Percentiles rank a stretch among this genome's conserved stretches.
phyloP scores from a whole-genome alignment of 2,888 invertebrate genomes.

The Bhutanitis thaidina region DNA sequence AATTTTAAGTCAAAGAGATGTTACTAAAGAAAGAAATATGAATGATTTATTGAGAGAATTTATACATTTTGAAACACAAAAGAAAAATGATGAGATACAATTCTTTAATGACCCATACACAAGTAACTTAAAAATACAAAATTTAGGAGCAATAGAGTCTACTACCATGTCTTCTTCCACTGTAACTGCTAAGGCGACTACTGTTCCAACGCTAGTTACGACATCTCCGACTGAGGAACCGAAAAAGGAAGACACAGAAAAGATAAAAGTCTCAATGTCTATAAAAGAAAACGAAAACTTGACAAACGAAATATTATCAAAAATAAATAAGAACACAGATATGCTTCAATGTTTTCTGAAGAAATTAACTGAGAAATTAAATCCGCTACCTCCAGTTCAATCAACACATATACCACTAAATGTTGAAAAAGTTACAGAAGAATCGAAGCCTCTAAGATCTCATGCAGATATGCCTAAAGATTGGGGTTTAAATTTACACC shows the following conservation, averaged over 20 bases:
- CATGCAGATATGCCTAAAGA: constrained; percentile 12
- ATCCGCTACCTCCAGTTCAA: constrained; percentile 12
- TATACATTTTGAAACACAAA: constrained; percentile 25
- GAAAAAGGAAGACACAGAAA: constrained; percentile 22
- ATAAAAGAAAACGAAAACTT: constrained; percentile 50
- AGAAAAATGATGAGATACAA: constrained; percentile 28
- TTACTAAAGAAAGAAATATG: constrained; percentile 25
- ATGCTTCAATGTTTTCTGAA: constrained; percentile 46
- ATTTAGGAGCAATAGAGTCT: constrained; percentile 2
- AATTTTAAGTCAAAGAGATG: constrained; percentile 25
- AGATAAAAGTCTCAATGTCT: constrained; percentile 34
- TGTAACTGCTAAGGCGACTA: not conserved
- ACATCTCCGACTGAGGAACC: not conserved
- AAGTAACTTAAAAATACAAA: not conserved
- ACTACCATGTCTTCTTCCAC: not conserved
- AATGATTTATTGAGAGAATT: constrained; percentile 28
- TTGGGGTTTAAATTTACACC: constrained; percentile 11
- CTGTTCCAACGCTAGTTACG: not conserved
- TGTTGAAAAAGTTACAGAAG: constrained; percentile 5
- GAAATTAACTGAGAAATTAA: constrained; percentile 42
- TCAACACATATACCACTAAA: not conserved
- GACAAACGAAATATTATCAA: constrained; percentile 53
- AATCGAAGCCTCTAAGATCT: constrained; percentile 4
- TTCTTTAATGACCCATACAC: constrained; percentile 21
- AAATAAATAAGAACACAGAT: constrained; percentile 57